Evolutionary conservation across 30 jellyfish, hydroid and myxozoan species (phyloP).

Genomic region (Nemopilema nomurai): DNA sequence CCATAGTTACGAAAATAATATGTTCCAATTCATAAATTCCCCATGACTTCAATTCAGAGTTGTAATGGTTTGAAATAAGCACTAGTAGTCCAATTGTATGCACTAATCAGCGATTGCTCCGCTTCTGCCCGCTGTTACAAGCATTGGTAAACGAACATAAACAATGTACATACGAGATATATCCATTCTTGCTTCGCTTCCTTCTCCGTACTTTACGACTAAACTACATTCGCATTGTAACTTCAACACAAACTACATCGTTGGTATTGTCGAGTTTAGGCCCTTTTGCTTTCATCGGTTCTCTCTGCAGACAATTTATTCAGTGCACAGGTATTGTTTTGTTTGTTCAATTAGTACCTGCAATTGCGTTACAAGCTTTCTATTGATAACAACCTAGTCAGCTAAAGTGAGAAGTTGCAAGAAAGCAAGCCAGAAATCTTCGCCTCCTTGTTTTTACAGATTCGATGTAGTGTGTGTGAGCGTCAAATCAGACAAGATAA

Average conservation of each 20-base stretch:
- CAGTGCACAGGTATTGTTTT: not conserved
- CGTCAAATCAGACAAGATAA: not conserved
- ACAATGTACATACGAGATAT: not conserved
- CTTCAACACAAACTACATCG: not conserved
- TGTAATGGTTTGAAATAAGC: not conserved
- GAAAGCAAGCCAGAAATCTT: not conserved
- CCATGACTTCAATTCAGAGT: not conserved
- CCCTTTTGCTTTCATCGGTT: slow-evolving; percentile 4
- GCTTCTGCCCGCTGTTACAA: not conserved
- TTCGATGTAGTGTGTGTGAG: not conserved
- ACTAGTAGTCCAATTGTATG: not conserved
- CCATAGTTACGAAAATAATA: slow-evolving; percentile 51
- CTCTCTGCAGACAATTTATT: not conserved
- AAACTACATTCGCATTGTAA: not conserved
- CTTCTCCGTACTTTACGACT: not conserved
- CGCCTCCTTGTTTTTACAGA: not conserved
- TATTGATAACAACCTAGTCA: not conserved
- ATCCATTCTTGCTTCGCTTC: too few species aligned
- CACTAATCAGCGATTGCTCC: not conserved
- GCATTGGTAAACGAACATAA: not conserved
- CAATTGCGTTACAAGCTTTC: not conserved
- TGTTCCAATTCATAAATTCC: slow-evolving; percentile 1
- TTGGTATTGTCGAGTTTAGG: slow-evolving; percentile 5
- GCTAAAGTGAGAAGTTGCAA: not conserved
- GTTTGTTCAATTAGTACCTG: not conserved